Percentiles rank a stretch among this genome's conserved stretches.
phyloP scores from a whole-genome alignment of 2,113 vertebrate genomes.

The Salvelinus fontinalis region DNA sequence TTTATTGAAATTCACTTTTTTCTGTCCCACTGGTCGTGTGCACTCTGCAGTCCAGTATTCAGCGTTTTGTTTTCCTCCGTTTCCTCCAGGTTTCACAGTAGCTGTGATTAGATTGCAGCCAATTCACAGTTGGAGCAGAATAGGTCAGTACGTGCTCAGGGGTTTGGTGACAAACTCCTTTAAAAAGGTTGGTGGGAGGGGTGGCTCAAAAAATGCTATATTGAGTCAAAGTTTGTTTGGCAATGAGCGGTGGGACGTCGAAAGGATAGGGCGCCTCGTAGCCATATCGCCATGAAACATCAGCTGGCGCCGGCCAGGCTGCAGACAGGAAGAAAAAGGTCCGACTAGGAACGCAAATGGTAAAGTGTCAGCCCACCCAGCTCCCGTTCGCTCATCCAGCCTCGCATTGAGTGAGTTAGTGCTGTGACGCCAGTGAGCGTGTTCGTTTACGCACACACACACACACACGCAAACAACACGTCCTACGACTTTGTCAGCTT shows the following conservation, averaged over 20 bases:
- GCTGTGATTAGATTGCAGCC: not conserved
- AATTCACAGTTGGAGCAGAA: not conserved
- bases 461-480: not conserved
- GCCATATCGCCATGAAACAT: constrained; percentile 41
- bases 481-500: not conserved
- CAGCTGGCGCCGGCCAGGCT: not conserved
- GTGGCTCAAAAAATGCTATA: constrained; percentile 39
- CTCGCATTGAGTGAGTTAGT: not conserved
- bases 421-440: not conserved
- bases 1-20: no score
- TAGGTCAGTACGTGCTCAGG: constrained; percentile 21
- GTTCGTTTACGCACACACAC: not conserved
- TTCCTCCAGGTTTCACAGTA: not conserved
- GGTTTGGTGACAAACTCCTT: constrained; percentile 35
- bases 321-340: not conserved
- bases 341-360: no score
- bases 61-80: not conserved
- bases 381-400: not conserved
- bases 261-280: not conserved
- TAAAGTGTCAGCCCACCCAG: not conserved
- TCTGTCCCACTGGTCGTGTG: no score
- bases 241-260: constrained; percentile 22
- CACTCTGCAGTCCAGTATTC: no score
- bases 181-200: not conserved
- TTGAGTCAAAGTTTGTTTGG: constrained; percentile 48